Base-by-base conservation (phyloP, 2,888 invertebrate genomes). In the Ophraella communa region DNA sequence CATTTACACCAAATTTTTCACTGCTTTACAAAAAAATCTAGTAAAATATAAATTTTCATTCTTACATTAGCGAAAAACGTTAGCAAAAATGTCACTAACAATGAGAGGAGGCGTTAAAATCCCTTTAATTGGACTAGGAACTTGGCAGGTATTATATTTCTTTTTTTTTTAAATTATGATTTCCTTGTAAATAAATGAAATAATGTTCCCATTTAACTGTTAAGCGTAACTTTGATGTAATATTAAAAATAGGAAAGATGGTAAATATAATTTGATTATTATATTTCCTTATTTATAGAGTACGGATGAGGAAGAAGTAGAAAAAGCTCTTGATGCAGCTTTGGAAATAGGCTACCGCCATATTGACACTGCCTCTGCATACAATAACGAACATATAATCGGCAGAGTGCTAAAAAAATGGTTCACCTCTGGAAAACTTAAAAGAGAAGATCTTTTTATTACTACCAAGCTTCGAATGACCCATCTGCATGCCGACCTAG, bases 291-390 rank as follows among this genome's bases (percentile, higher is more conserved):
- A 23, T 54, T 39, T 54, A 17, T 72, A 91, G 91, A 87, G 89
- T 33, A 84, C 86, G 0, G 87, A 88, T 62, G 86, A 84, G 10
- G 56, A 52, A 23, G 89, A 89, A 72, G 80, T 92, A 54, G 89
- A 88, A 78, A 77, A 79, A 39, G 89, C 92, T 1, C 83, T 93
- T 17, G 85, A 88, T 23, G 80, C 82, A 1, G 93, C 93, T 0
- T 79, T 94, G 45, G 87, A 87, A 68, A 86, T 87, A 39, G 94
- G 94, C 0, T 94, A 94, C 79, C 86, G 93, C 1, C 93, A 92
- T 74, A 90, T 94, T 66, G 94, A 94, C 79, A 87, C 91, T 0
- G 93, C 94, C 0, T 85, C 87, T 1, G 89, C 86, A 1, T 94
- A 94, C 76, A 83, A 87, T 65, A 94, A 93, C 76, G 94, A 94